phyloP scores from a whole-genome alignment of 2,888 invertebrate species.

The Scaptomyza caliginosa region DNA sequence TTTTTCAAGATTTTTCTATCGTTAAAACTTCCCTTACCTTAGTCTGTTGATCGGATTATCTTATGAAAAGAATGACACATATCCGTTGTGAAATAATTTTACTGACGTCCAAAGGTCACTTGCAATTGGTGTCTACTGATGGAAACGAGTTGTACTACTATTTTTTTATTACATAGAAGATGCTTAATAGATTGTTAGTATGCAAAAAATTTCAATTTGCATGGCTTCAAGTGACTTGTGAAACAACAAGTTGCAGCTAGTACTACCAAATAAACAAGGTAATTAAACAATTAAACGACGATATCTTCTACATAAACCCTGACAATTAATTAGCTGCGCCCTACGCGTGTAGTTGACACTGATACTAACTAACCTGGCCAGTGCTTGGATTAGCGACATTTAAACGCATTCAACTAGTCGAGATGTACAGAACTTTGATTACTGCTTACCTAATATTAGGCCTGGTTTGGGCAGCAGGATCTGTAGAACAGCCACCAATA shows the following conservation, averaged over 20 bases:
- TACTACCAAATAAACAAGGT: constrained; percentile 42
- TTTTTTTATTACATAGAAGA: constrained; percentile 15
- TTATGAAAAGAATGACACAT: constrained; percentile 3
- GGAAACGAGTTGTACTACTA: constrained; percentile 54
- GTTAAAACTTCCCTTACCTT: background rate
- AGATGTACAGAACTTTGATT: constrained; percentile 57
- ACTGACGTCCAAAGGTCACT: constrained; percentile 54
- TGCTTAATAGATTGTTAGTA: constrained; percentile 67
- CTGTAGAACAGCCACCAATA: constrained; percentile 2
- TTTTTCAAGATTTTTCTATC: background rate
- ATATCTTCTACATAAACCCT: constrained; percentile 53
- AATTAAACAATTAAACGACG: constrained; percentile 49
- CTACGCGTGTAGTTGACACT: constrained; percentile 8
- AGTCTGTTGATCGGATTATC: constrained; percentile 4
- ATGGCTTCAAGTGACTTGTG: constrained; percentile 15
- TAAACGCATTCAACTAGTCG: constrained; percentile 55
- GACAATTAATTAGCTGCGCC: constrained; percentile 44
- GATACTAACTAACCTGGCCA: constrained; percentile 63
- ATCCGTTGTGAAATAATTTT: constrained; percentile 9
- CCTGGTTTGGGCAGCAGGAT: constrained; percentile 14
- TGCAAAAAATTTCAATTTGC: constrained; percentile 61
- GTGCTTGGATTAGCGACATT: constrained; percentile 34
- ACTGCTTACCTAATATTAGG: constrained; percentile 15
- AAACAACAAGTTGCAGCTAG: constrained; percentile 8
- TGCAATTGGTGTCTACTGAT: constrained; percentile 27